phyloP scores from a whole-genome alignment of 2,113 vertebrate species.

The Callopanchax toddi region DNA sequence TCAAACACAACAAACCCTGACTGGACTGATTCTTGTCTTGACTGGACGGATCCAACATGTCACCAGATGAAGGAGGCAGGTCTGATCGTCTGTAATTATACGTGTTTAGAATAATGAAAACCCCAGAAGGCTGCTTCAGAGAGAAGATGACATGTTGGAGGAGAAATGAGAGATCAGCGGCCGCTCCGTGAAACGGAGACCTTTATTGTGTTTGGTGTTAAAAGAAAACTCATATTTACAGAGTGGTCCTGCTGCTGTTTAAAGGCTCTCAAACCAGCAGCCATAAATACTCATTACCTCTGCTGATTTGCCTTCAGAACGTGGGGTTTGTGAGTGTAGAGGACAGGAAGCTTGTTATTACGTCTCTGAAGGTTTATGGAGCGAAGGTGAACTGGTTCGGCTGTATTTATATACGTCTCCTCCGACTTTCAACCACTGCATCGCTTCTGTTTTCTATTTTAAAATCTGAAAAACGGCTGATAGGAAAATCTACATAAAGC shows the following conservation, averaged over 20 bases:
- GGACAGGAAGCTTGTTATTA: constrained; percentile 33
- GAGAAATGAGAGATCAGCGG: constrained; percentile 22
- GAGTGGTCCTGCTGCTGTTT: not conserved
- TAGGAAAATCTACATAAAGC: not conserved
- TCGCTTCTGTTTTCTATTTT: not conserved
- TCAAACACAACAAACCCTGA: constrained; percentile 22
- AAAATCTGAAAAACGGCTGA: not conserved
- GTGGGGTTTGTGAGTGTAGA: constrained; percentile 3
- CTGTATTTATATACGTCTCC: constrained; percentile 11
- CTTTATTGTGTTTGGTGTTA: constrained; percentile 31
- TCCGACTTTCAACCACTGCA: not conserved
- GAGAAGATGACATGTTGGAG: constrained; percentile 18
- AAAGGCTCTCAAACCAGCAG: constrained; percentile 9
- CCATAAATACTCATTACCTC: constrained; percentile 12
- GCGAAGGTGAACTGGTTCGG: not conserved
- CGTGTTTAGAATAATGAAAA: constrained; percentile 30
- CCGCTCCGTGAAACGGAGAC: constrained; percentile 1
- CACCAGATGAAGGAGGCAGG: constrained; percentile 25
- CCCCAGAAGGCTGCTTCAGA: not conserved
- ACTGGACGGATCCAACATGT: constrained; percentile 1
- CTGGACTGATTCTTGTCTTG: constrained; percentile 13
- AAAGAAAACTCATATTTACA: constrained; percentile 5
- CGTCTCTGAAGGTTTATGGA: not conserved
- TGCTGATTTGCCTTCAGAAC: constrained; percentile 4
- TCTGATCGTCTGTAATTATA: constrained; percentile 41